Conservation (phyloP, 2,888 invertebrate species). For the Tortrix viridana region DNA sequence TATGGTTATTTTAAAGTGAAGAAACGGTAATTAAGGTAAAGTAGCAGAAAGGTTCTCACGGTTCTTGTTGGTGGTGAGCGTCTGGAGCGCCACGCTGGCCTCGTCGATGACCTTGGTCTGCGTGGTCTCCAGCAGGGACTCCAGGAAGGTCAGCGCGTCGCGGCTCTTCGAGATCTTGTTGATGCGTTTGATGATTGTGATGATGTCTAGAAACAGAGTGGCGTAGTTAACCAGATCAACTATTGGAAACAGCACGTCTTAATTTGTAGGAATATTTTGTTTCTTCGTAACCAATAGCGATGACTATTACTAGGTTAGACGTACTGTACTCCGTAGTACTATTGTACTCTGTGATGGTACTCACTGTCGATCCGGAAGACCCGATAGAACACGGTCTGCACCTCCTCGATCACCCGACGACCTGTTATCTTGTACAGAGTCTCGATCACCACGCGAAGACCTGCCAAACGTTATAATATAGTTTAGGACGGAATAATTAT, state of each 20-base stretch:
- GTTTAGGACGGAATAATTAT: too few species aligned
- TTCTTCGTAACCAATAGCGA: too few species aligned
- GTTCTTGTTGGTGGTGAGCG: slow-evolving; percentile 52
- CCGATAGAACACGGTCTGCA: slow-evolving; percentile 46
- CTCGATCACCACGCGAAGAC: slow-evolving; percentile 47
- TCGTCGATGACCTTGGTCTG: slow-evolving; percentile 50
- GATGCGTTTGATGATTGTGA: slow-evolving; percentile 50
- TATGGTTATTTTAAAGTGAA: too few species aligned
- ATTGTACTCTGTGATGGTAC: slow-evolving; percentile 39
- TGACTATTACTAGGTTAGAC: too few species aligned
- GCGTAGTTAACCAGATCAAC: too few species aligned
- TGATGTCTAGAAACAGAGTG: slow-evolving; percentile 27
- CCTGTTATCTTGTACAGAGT: slow-evolving; percentile 55
- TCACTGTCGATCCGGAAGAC: slow-evolving; percentile 57
- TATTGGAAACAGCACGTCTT: too few species aligned
- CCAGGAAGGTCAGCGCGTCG: slow-evolving; percentile 58
- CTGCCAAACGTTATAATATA: slow-evolving; percentile 29
- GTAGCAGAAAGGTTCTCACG: slow-evolving; percentile 48
- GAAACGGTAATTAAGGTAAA: too few species aligned
- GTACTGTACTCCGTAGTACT: too few species aligned
- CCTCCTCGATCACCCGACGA: slow-evolving; percentile 45
- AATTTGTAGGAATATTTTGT: too few species aligned
- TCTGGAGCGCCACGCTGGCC: slow-evolving; percentile 47
- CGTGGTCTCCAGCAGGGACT: slow-evolving; percentile 56
- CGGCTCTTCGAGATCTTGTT: slow-evolving; percentile 56